Conservation (phyloP, 2,888 invertebrate species). For the Cetonia aurata region DNA sequence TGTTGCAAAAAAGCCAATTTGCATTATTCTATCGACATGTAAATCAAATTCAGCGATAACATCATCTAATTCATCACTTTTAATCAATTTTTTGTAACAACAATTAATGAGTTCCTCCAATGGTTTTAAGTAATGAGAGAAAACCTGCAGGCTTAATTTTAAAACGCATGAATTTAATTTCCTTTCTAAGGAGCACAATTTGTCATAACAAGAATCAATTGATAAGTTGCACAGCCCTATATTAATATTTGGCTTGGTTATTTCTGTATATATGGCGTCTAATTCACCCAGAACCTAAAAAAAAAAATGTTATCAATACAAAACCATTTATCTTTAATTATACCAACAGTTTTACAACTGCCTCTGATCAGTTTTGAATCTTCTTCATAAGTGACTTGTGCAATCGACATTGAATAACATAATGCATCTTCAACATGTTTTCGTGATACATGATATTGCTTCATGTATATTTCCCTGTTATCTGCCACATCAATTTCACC, state of each 20-base stretch:
- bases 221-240: constrained; percentile 70
- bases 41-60: constrained; percentile 76
- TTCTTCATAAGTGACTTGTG: constrained; percentile 60
- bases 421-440: constrained; percentile 61
- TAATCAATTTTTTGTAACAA: constrained; percentile 59
- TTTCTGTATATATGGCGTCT: constrained; percentile 67
- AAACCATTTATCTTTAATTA: neutral
- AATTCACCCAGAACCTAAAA: constrained; percentile 70
- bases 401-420: constrained; percentile 64
- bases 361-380: constrained; percentile 68
- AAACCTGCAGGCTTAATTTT: constrained; percentile 69
- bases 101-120: constrained; percentile 57
- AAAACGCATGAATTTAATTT: constrained; percentile 76
- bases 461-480: constrained; percentile 42
- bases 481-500: constrained; percentile 55
- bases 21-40: constrained; percentile 75
- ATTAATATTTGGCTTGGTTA: constrained; percentile 66
- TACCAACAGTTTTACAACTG: constrained; percentile 70
- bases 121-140: constrained; percentile 58
- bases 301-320: constrained; percentile 40
- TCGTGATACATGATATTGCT: constrained; percentile 52
- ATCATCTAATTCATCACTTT: constrained; percentile 67
- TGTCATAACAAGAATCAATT: constrained; percentile 73
- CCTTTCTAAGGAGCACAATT: constrained; percentile 74
- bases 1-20: constrained; percentile 79